Evolutionary conservation across 1,140 invertebrate genomes (phyloP), one percentile per base, ranked within the genome.

Genomic region (Hypsibius dujardini): DNA sequence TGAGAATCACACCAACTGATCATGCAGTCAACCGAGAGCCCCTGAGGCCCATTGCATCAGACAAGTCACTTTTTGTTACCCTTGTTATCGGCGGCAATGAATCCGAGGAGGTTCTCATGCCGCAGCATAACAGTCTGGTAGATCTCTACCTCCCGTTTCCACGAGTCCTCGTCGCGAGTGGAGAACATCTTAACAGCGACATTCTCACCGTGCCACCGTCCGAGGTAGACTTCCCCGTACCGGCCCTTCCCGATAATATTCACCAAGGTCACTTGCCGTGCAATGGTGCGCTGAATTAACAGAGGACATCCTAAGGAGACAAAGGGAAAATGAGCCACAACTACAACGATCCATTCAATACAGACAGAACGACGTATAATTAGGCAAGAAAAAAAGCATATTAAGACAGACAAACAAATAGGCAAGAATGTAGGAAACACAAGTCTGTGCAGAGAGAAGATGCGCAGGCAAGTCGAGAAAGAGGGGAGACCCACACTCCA

Each of bases 41-140:
- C 28, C 28, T 28, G 28, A 28, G 28, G 28, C 28, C 28, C 28
- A 28, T 28, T 28, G 28, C 28, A 28, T 28, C 28, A 28, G 28
- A 28, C 28, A 70, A 46, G 45, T 74, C 69, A 70, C 70, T 46
- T 56, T 72, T 46, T 47, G 46, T 72, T 74, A 90, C 90, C 91
- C 85, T 94, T 95, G 79, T 94, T 95, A 81, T 96, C 93, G 46
- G 92, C 90, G 46, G 91, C 92, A 75, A 95, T 92, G 78, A 94
- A 95, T 47, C 91, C 90, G 7, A 96, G 82, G 75, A 95, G 92
- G 79, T 95, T 94, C 75, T 95, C 90, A 79, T 96, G 92, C 2
- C 92, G 84, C 72, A 95, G 81, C 88, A 95, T 92, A 70, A 93
- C 89, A 2, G 92, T 94, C 78, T 93, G 90, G 82, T 95, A 97